These are phyloP conservation scores for Chromis chromis DNA, from an alignment of 2,797 vertebrate genomes.

Conservation along the genomic window DNA sequence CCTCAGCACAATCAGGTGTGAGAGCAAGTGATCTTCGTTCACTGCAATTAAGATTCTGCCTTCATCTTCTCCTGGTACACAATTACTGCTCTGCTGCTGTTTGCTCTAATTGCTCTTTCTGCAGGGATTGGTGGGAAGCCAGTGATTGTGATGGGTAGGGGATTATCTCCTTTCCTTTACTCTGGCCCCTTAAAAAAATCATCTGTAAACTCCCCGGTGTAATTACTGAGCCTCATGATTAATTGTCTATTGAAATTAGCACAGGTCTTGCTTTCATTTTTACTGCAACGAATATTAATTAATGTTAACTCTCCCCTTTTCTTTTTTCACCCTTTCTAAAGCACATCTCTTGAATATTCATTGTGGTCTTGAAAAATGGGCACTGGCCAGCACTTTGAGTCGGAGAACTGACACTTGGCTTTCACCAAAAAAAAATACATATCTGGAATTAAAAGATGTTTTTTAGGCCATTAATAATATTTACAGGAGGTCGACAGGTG, in stretches of 20 bases:
- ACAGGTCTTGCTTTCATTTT: slow-evolving; percentile 98
- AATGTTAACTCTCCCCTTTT: slow-evolving; percentile 92
- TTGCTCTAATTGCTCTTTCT: slow-evolving; percentile 97
- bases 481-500: slow-evolving; percentile 79
- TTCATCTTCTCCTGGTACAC: slow-evolving; percentile 92
- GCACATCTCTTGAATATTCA: slow-evolving; percentile 98
- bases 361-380: slow-evolving; percentile 93
- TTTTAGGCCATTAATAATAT: slow-evolving; percentile 85
- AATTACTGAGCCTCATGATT: slow-evolving; percentile 99
- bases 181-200: slow-evolving; percentile 92
- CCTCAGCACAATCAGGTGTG: slow-evolving; percentile 89
- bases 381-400: slow-evolving; percentile 85
- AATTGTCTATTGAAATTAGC: slow-evolving; percentile 99
- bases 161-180: slow-evolving; percentile 93
- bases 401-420: slow-evolving; percentile 88
- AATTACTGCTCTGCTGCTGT: slow-evolving; percentile 95
- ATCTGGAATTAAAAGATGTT: slow-evolving; percentile 84
- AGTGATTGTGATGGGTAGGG: slow-evolving; percentile 94
- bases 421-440: slow-evolving; percentile 85
- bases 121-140: slow-evolving; percentile 95
- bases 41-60: slow-evolving; percentile 94
- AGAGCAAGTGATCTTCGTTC: slow-evolving; percentile 92
- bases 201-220: slow-evolving; percentile 99
- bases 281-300: slow-evolving; percentile 99
- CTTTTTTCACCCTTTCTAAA: slow-evolving; percentile 84